These are phyloP conservation scores for Puntigrus tetrazona DNA, from an alignment of 2,113 vertebrate genomes.

Conservation along the genomic window DNA sequence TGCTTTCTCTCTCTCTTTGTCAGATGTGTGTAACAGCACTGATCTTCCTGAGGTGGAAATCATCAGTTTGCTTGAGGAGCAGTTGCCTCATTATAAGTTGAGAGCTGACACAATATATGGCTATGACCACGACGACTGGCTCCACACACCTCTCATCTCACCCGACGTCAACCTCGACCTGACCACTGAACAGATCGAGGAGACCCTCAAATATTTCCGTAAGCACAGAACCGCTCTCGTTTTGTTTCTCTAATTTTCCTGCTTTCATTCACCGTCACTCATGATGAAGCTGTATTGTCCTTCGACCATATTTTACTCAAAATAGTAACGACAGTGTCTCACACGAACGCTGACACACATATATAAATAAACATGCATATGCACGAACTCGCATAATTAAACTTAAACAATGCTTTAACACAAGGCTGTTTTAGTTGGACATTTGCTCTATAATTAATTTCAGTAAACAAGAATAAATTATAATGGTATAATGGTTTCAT, in stretches of 20 bases:
- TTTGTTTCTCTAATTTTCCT: not conserved
- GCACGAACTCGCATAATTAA: not conserved
- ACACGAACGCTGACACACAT: not conserved
- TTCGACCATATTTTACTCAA: not conserved
- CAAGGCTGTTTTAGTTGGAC: not conserved
- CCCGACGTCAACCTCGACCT: conserved; percentile 86
- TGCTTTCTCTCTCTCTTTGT: conserved; percentile 28
- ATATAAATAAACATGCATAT: not conserved
- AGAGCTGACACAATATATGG: conserved; percentile 97
- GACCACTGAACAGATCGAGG: conserved; percentile 95
- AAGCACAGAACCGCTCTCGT: conserved; percentile 68
- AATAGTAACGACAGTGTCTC: not conserved
- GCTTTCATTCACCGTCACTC: not conserved
- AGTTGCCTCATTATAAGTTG: conserved; percentile 94
- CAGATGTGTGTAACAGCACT: conserved; percentile 98
- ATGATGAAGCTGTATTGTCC: not conserved
- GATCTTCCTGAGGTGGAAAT: conserved; percentile 99
- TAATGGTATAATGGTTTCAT: not conserved
- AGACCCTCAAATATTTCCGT: conserved; percentile 98
- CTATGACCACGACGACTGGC: conserved; percentile 98
- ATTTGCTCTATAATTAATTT: not conserved
- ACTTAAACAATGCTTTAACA: not conserved
- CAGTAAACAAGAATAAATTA: not conserved
- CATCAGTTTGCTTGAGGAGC: conserved; percentile 96
- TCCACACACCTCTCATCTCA: conserved; percentile 92